Evolutionary conservation across 2,797 vertebrate species (phyloP), one percentile per base, ranked within the genome.

Genomic region (Erithacus rubecula): DNA sequence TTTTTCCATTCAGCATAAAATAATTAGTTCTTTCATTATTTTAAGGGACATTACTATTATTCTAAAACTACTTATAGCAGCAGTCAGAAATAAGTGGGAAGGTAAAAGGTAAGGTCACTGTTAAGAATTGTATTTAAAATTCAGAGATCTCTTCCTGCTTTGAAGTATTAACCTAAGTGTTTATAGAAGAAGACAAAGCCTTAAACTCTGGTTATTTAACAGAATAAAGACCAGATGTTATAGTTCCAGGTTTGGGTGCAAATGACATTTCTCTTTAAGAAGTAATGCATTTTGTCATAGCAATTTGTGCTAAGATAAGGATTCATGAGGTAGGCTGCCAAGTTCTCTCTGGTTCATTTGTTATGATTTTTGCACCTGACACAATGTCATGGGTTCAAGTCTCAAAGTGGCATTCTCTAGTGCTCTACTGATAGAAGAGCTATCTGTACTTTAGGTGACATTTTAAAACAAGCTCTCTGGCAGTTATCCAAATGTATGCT

Each of bases 401-500:
- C 89, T 90, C 85, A 36, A 83, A 90, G 75, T 69, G 53, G 62
- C 64, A 83, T 14, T 83, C 53, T 2, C 1, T 34, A 92, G 71
- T 3, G 4, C 68, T 80, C 68, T 52, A 18, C 81, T 80, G 71
- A 89, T 93, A 91, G 64, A 89, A 89, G 62, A 94, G 68, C 51
- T 94, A 78, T 52, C 69, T 95, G 71, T 87, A 84, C 37, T 87
- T 84, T 75, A 74, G 89, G 79, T 95, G 89, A 91, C 88, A 94
- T 96, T 95, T 95, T 83, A 83, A 91, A 95, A 89, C 92, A 91
- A 83, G 62, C 75, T 94, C 26, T 88, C 67, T 95, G 94, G 85
- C 79, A 88, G 43, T 83, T 88, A 89, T 64, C 83, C 89, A 96
- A 95, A 87, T 83, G 32, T 65, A 92, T 95, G 81, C 60, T 85